Evolutionary conservation across 2,113 vertebrate genomes (phyloP).

Genomic region (Thunnus thynnus): DNA sequence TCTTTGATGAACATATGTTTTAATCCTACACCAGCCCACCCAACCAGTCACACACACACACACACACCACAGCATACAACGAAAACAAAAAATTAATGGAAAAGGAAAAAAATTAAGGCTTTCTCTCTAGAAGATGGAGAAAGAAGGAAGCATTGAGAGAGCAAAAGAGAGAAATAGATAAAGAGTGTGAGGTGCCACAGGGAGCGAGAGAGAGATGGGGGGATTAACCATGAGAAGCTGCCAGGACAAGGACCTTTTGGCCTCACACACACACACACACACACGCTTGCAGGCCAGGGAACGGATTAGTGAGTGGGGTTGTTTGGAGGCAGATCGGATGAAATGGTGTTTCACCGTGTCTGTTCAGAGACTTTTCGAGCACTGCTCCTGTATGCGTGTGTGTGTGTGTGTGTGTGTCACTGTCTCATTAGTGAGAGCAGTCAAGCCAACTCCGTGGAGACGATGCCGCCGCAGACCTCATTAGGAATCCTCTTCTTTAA

Average conservation of each 20-base stretch:
- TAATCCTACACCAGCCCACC: slow-evolving; percentile 39
- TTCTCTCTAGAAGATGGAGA: background rate
- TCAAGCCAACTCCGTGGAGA: slow-evolving; percentile 41
- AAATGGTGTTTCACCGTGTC: slow-evolving; percentile 62
- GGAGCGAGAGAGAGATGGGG: background rate
- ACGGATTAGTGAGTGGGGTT: slow-evolving; percentile 63
- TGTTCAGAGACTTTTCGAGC: slow-evolving; percentile 34
- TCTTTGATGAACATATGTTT: slow-evolving; percentile 73
- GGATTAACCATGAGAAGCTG: slow-evolving; percentile 63
- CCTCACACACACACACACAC: slow-evolving; percentile 20
- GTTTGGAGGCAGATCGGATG: slow-evolving; percentile 57
- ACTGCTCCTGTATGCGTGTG: slow-evolving; percentile 11
- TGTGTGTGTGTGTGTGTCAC: slow-evolving; percentile 9
- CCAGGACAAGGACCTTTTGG: slow-evolving; percentile 51
- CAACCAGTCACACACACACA: background rate
- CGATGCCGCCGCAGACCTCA: slow-evolving; percentile 41
- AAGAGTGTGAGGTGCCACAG: slow-evolving; percentile 17
- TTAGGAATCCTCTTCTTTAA: slow-evolving; percentile 47
- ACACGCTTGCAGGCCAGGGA: slow-evolving; percentile 33
- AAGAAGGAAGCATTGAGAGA: background rate
- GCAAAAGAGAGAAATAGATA: background rate
- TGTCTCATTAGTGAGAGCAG: slow-evolving; percentile 66
- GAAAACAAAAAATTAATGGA: background rate
- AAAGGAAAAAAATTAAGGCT: background rate
- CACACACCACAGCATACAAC: background rate